Evolutionary conservation across 2,113 vertebrate species (phyloP).

Genomic region (Cololabis saira): DNA sequence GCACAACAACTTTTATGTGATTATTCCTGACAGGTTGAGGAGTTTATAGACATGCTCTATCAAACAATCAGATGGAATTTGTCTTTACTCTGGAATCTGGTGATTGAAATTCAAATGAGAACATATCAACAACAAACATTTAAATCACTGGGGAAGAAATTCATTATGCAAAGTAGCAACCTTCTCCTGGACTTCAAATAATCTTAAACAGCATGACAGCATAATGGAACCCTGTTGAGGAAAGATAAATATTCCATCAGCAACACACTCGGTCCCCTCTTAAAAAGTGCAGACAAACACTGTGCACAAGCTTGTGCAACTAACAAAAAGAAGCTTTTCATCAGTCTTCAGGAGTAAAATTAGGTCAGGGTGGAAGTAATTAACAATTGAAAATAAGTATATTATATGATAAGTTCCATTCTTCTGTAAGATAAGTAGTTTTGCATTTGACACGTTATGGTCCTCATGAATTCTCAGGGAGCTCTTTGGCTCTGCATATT

Average conservation of each 20-base stretch:
- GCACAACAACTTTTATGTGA: constrained; percentile 32
- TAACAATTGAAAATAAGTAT: too few species aligned
- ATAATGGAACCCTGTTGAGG: constrained; percentile 60
- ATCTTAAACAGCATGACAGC: constrained; percentile 64
- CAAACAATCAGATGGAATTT: constrained; percentile 49
- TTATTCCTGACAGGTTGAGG: constrained; percentile 39
- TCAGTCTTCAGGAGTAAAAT: not conserved
- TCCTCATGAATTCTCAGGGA: too few species aligned
- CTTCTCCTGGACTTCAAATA: constrained; percentile 64
- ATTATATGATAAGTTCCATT: too few species aligned
- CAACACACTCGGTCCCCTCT: constrained; percentile 8
- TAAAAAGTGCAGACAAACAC: too few species aligned
- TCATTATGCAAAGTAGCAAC: constrained; percentile 67
- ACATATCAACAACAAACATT: constrained; percentile 61
- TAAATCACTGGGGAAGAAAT: constrained; percentile 60
- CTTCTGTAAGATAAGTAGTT: too few species aligned
- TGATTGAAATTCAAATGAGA: constrained; percentile 71
- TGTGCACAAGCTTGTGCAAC: constrained; percentile 3
- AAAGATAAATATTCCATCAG: constrained; percentile 62
- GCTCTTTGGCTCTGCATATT: too few species aligned
- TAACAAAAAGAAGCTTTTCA: constrained; percentile 7
- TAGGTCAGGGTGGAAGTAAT: too few species aligned
- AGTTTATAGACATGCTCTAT: constrained; percentile 59
- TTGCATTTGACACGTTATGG: too few species aligned
- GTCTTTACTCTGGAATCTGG: constrained; percentile 35